Evolutionary conservation across 2,113 vertebrate species (phyloP).

Genomic region (Coreoperca whiteheadi): DNA sequence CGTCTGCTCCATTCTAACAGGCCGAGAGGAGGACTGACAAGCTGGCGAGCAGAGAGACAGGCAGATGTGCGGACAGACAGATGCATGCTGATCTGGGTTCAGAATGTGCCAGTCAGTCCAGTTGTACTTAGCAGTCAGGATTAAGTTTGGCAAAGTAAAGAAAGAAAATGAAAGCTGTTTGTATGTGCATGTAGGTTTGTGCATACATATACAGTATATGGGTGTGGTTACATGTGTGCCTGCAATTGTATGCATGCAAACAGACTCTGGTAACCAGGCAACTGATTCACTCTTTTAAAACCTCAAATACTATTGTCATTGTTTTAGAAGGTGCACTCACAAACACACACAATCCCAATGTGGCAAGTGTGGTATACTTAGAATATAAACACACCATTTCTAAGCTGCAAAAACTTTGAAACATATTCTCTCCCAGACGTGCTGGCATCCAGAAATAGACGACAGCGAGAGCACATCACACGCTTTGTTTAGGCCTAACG

Average conservation of each 20-base stretch:
- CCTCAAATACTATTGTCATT: conserved; percentile 61
- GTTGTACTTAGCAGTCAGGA: conserved; percentile 41
- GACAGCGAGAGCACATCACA: conserved; percentile 47
- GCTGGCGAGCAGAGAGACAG: conserved; percentile 53
- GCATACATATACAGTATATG: background rate
- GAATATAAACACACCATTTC: conserved; percentile 61
- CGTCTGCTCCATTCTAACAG: conserved; percentile 57
- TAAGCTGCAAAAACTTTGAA: conserved; percentile 56
- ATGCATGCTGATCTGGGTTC: conserved; percentile 46
- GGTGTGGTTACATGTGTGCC: background rate
- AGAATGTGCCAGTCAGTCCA: conserved; percentile 4
- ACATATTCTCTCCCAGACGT: conserved; percentile 49
- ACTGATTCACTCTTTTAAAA: conserved; percentile 73
- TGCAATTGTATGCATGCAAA: conserved; percentile 37
- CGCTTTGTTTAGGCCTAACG: conserved; percentile 66
- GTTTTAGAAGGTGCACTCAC: conserved; percentile 57
- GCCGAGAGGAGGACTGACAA: conserved; percentile 53
- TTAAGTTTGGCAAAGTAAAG: conserved; percentile 66
- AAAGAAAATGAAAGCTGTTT: conserved; percentile 36
- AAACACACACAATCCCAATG: conserved; percentile 45
- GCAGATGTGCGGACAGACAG: conserved; percentile 60
- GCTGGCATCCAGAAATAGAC: conserved; percentile 68
- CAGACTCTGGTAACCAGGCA: conserved; percentile 70
- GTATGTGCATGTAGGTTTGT: background rate
- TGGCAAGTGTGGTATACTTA: conserved; percentile 49